Percentiles rank a stretch among this genome's conserved stretches.
Conservation (phyloP, 2,888 invertebrate species). For the Lordiphosa fenestrarum region DNA sequence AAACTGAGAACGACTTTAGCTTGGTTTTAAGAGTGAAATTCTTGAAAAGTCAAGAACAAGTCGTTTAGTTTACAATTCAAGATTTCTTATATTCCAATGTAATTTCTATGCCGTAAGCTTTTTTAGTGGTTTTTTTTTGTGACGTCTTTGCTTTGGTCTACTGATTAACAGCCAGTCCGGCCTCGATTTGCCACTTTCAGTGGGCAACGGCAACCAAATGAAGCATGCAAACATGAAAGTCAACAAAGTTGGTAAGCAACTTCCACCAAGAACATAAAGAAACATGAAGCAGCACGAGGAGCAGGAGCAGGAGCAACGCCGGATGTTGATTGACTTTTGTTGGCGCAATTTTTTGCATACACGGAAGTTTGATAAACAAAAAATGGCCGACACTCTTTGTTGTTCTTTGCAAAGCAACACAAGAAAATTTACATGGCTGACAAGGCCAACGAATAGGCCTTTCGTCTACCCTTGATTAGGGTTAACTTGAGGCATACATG, state of each 20-base stretch:
- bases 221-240: conserved; percentile 33
- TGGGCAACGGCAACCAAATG: conserved; percentile 24
- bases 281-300: conserved; percentile 12
- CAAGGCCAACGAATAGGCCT: conserved; percentile 15
- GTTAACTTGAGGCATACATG: conserved; percentile 19
- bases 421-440: conserved; percentile 35
- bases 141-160: conserved; percentile 4
- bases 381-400: conserved; percentile 41
- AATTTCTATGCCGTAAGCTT: too few relatives aligned
- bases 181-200: conserved; percentile 6
- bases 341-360: conserved; percentile 44
- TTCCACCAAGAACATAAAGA: conserved; percentile 25
- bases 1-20: too few relatives aligned
- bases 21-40: too few relatives aligned
- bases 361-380: conserved; percentile 69
- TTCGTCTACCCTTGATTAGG: conserved; percentile 32
- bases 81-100: too few relatives aligned
- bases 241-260: conserved; percentile 29
- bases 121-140: too few relatives aligned
- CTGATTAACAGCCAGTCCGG: conserved; percentile 41
- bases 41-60: too few relatives aligned
- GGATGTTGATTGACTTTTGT: conserved; percentile 70
- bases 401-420: conserved; percentile 18
- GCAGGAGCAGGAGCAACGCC: conserved; percentile 19
- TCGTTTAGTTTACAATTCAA: too few relatives aligned